Base-by-base conservation (phyloP, 2,797 vertebrate species). In the Octomys mimax region DNA sequence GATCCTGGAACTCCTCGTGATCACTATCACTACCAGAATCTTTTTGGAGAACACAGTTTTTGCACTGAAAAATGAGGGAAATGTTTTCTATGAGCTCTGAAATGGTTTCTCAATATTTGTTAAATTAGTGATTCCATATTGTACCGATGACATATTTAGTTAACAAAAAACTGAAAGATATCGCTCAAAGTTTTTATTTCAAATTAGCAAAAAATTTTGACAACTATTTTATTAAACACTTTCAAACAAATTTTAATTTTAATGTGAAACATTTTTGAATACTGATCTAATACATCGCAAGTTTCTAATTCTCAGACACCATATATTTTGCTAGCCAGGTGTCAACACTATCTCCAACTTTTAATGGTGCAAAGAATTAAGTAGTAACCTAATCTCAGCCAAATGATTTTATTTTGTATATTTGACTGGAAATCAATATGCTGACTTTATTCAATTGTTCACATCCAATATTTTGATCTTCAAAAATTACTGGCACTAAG, bases 211-310 rank as follows among this genome's bases (percentile, higher is more conserved):
- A 75, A 42, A 13, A 52, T 46, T 46, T 75, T 94, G 31, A 73
- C 77, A 92, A 82, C 28, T 57, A 54, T 70, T 80, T 94, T 10
- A 42, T 61, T 62, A 71, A 91, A 86, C 5, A 97, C 87, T 94
- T 90, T 92, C n/a, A 96, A 79, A 88, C 52, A 46, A 81, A 78
- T 94, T 92, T 93, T 31, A 96, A 77, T 83, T 26, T 26, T 92
- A 92, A 86, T 85, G 75, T 73, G 42, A 92, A 96, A 92, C 1
- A 86, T 70, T 82, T 93, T 85, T 81, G 49, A 10, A 59, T 79
- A 91, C 49, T 75, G 49, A 85, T 49, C 52, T 86, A 31, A 81
- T 68, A 92, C 70, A 12, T 52, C 81, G 49, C 22, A 89, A 91
- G 13, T 78, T 22, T 91, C 39, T 39, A 33, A 57, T 87, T 22